A percentile compares a stretch with the other conserved stretches of the same genome.
phyloP scores from a whole-genome alignment of 2,888 invertebrate genomes.

The Pantelozetes paolii region DNA sequence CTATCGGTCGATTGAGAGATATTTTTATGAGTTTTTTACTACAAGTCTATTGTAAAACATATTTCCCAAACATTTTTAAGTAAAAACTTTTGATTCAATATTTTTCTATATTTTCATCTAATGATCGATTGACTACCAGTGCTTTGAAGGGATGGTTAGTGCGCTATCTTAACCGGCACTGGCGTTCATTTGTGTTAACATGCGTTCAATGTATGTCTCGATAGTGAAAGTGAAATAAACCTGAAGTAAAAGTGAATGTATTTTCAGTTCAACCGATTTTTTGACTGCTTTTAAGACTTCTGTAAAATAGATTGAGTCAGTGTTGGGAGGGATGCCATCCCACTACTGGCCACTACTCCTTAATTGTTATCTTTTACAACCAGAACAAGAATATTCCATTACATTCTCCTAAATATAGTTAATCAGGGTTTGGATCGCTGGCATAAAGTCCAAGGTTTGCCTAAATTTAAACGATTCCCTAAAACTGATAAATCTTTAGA shows the following conservation, averaged over 20 bases:
- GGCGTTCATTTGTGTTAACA: slow-evolving; percentile 11
- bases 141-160: background rate
- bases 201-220: background rate
- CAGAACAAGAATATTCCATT: slow-evolving; percentile 32
- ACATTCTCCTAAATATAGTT: slow-evolving; percentile 21
- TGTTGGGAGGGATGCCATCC: background rate
- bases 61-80: too few relatives aligned
- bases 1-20: too few relatives aligned
- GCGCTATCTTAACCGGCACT: background rate
- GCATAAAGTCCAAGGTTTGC: slow-evolving; percentile 5
- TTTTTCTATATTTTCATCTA: background rate
- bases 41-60: too few relatives aligned
- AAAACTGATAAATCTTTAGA: slow-evolving; percentile 22
- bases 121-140: background rate
- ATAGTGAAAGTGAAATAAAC: slow-evolving; percentile 21
- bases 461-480: slow-evolving; percentile 19
- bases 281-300: slow-evolving; percentile 17
- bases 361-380: slow-evolving; percentile 5
- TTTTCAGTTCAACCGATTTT: background rate
- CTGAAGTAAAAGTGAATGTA: background rate
- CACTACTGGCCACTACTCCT: slow-evolving; percentile 7
- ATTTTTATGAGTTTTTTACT: too few relatives aligned
- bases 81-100: background rate
- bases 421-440: slow-evolving; percentile 5
- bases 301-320: background rate